Percentiles rank a stretch among this genome's conserved stretches.
These are phyloP conservation scores for Hiodon alosoides DNA, from an alignment of 2,113 vertebrate genomes.

Conservation along the genomic window DNA sequence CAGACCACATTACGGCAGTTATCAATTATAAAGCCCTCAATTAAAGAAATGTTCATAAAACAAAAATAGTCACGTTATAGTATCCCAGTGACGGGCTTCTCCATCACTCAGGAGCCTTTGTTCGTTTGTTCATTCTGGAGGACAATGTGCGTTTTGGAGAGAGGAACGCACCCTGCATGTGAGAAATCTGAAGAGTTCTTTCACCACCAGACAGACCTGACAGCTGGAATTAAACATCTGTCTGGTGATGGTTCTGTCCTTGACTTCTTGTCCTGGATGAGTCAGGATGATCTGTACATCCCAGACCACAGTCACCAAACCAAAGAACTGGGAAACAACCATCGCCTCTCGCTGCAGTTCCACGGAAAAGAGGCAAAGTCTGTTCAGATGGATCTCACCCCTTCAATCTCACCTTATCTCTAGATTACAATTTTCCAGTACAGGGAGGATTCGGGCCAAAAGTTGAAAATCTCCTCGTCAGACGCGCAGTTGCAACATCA, in stretches of 20 bases:
- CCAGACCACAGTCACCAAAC: slow-evolving; percentile 48
- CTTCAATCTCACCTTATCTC: slow-evolving; percentile 23
- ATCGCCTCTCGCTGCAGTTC: background rate
- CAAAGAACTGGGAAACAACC: slow-evolving; percentile 46
- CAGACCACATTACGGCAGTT: too few species aligned
- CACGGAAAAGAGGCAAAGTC: too few species aligned
- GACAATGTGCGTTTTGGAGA: too few species aligned
- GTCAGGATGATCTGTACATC: slow-evolving; percentile 55
- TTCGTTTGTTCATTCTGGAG: too few species aligned
- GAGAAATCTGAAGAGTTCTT: background rate
- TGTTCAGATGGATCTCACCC: slow-evolving; percentile 52
- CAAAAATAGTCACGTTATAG: too few species aligned
- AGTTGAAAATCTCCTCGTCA: too few species aligned
- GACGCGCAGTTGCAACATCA: too few species aligned
- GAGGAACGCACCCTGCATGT: background rate
- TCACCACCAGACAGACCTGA: slow-evolving; percentile 46
- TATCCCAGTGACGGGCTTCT: too few species aligned
- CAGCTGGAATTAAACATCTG: slow-evolving; percentile 46
- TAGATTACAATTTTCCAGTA: background rate
- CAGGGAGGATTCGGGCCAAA: background rate
- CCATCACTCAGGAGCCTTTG: too few species aligned
- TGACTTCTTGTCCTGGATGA: slow-evolving; percentile 55
- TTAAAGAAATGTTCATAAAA: too few species aligned
- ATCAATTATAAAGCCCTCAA: too few species aligned
- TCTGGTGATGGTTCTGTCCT: slow-evolving; percentile 59